These are phyloP conservation scores for Haliaeetus leucogaster DNA, from an alignment of 2,113 vertebrate genomes.

Conservation along the genomic window DNA sequence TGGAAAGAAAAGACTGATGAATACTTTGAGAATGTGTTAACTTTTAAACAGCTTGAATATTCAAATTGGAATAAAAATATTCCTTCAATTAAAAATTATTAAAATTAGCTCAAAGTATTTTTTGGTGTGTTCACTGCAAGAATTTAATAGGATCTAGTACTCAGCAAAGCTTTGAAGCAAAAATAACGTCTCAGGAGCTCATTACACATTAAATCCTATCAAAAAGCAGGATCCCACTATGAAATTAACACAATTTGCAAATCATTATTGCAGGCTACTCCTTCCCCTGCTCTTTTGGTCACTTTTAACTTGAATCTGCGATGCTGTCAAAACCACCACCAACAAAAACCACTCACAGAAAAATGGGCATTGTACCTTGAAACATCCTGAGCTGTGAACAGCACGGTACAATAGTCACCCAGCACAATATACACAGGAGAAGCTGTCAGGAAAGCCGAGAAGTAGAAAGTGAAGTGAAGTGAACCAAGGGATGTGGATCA, in stretches of 20 bases:
- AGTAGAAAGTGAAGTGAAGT: slow-evolving; percentile 1
- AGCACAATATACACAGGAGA: not conserved
- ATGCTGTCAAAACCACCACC: not conserved
- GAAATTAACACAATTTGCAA: slow-evolving; percentile 71
- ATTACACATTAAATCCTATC: slow-evolving; percentile 70
- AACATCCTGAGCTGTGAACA: not conserved
- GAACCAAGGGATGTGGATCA: not conserved
- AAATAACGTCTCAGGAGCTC: slow-evolving; percentile 69
- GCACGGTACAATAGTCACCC: not conserved
- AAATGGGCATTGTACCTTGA: not conserved
- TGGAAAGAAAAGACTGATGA: slow-evolving; percentile 1
- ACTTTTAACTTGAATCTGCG: not conserved
- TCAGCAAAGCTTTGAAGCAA: slow-evolving; percentile 71
- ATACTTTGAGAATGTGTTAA: slow-evolving; percentile 31
- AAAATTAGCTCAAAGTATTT: slow-evolving; percentile 65
- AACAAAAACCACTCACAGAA: not conserved
- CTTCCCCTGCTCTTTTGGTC: not conserved
- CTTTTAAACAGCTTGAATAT: slow-evolving; percentile 63
- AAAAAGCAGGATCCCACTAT: slow-evolving; percentile 63
- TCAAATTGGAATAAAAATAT: slow-evolving; percentile 66
- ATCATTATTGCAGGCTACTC: slow-evolving; percentile 29
- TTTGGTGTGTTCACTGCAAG: slow-evolving; percentile 51
- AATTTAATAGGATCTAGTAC: slow-evolving; percentile 68
- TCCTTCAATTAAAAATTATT: slow-evolving; percentile 72
- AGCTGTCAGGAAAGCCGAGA: not conserved